phyloP scores from a whole-genome alignment of 1,140 invertebrate species.

The Zaprionus tsacasi region DNA sequence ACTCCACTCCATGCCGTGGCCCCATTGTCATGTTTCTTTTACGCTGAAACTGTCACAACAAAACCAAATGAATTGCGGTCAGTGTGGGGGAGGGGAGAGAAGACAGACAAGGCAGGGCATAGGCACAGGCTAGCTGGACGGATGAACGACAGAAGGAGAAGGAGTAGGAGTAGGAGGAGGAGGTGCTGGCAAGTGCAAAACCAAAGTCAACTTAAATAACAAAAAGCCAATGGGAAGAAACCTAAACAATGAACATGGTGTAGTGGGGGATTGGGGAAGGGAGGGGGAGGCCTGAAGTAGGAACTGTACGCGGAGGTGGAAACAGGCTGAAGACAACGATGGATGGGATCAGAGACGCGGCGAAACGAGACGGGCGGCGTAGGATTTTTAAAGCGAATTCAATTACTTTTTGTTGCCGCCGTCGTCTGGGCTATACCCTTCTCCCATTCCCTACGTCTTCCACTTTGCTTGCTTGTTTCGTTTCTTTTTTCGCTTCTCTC shows the following conservation, averaged over 20 bases:
- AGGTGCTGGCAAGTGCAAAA: slow-evolving; percentile 45
- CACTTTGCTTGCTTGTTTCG: slow-evolving; percentile 12
- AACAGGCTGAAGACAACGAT: slow-evolving; percentile 20
- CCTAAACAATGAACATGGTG: slow-evolving; percentile 38
- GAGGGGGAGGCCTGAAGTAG: neutral
- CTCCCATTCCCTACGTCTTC: neutral
- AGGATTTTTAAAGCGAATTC: slow-evolving; percentile 81
- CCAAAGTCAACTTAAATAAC: slow-evolving; percentile 40
- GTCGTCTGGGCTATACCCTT: slow-evolving; percentile 5
- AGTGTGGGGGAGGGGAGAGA: slow-evolving; percentile 33
- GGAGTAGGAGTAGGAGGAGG: neutral
- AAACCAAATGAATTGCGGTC: slow-evolving; percentile 68
- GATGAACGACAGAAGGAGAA: neutral
- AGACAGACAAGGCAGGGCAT: neutral
- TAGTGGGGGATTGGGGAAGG: neutral
- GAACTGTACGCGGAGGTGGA: neutral
- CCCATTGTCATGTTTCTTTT: slow-evolving; percentile 61
- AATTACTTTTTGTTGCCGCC: slow-evolving; percentile 77
- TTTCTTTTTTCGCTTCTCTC: slow-evolving; percentile 14
- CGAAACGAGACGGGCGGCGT: slow-evolving; percentile 29
- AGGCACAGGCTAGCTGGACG: neutral
- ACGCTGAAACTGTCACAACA: slow-evolving; percentile 78
- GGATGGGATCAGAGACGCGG: neutral
- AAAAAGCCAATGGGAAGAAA: slow-evolving; percentile 52
- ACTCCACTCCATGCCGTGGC: slow-evolving; percentile 7